Conservation (phyloP, 2,113 vertebrate species). For the Cettia cetti region DNA sequence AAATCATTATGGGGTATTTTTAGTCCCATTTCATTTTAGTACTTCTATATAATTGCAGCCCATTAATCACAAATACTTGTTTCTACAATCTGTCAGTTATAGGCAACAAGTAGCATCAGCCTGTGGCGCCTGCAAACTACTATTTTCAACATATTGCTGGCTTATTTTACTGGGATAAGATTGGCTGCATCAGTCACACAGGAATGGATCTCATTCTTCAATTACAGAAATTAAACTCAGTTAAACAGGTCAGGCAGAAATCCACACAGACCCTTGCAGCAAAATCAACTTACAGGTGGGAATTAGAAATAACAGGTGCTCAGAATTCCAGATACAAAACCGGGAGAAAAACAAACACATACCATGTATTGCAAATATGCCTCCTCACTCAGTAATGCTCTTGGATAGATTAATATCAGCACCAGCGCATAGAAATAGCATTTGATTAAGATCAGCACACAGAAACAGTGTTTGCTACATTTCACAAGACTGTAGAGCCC, state of each 20-base stretch:
- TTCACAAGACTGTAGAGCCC: not conserved
- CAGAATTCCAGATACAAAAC: not conserved
- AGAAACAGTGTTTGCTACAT: not conserved
- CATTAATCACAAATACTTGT: constrained; percentile 19
- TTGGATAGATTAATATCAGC: not conserved
- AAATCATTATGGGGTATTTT: constrained; percentile 43
- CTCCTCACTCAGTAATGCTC: not conserved
- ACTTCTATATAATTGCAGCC: not conserved
- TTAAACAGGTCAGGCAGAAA: constrained; percentile 15
- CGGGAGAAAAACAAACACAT: not conserved
- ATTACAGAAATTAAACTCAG: not conserved
- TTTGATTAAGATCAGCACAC: not conserved
- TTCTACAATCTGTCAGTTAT: not conserved
- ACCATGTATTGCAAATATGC: not conserved
- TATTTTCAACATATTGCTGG: not conserved
- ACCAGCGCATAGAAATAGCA: not conserved
- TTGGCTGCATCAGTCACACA: not conserved
- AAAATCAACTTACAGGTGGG: not conserved
- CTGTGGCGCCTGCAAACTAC: not conserved
- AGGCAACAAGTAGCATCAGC: not conserved
- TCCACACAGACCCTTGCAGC: not conserved
- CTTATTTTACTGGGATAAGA: not conserved
- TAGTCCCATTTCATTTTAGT: constrained; percentile 1
- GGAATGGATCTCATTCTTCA: not conserved
- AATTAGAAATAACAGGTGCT: not conserved